A percentile compares a stretch with the other conserved stretches of the same genome.
phyloP scores from a whole-genome alignment of 2,888 invertebrate species.

The Blastobasis lacticolella region DNA sequence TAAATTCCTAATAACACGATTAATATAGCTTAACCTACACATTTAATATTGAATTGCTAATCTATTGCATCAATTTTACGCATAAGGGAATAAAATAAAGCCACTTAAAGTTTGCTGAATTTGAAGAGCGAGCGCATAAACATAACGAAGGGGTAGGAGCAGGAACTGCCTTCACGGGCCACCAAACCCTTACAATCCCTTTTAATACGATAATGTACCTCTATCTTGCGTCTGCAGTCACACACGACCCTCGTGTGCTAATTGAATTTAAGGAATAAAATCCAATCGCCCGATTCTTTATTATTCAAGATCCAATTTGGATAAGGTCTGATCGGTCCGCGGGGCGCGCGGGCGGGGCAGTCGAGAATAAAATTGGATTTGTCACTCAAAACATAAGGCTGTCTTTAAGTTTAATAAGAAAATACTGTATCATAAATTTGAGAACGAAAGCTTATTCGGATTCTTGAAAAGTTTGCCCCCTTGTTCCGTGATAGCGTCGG shows the following conservation, averaged over 20 bases:
- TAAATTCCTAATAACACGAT: no score
- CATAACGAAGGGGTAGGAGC: conserved; percentile 1
- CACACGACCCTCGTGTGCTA: conserved; percentile 72
- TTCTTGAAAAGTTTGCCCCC: conserved; percentile 2
- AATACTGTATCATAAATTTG: conserved; percentile 17
- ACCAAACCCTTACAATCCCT: conserved; percentile 55
- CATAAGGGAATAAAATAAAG: no score
- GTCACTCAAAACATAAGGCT: conserved; percentile 74
- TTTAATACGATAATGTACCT: conserved; percentile 69
- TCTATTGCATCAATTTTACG: no score
- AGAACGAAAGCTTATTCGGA: conserved; percentile 11
- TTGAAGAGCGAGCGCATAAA: no score
- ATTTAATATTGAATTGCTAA: no score
- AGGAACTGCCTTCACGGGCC: conserved; percentile 24
- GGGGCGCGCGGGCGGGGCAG: conserved; percentile 54
- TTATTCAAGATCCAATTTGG: conserved; percentile 77
- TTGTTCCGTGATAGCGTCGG: background rate
- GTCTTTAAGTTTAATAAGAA: conserved; percentile 46
- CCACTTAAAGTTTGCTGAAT: no score
- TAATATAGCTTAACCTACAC: no score
- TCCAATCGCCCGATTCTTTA: conserved; percentile 76
- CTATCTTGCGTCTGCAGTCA: conserved; percentile 73
- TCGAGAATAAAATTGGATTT: conserved; percentile 73
- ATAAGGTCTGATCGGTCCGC: conserved; percentile 73
- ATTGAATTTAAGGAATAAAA: conserved; percentile 77